These are phyloP conservation scores for Epinephelus moara DNA, from an alignment of 2,113 vertebrate genomes.

Conservation along the genomic window DNA sequence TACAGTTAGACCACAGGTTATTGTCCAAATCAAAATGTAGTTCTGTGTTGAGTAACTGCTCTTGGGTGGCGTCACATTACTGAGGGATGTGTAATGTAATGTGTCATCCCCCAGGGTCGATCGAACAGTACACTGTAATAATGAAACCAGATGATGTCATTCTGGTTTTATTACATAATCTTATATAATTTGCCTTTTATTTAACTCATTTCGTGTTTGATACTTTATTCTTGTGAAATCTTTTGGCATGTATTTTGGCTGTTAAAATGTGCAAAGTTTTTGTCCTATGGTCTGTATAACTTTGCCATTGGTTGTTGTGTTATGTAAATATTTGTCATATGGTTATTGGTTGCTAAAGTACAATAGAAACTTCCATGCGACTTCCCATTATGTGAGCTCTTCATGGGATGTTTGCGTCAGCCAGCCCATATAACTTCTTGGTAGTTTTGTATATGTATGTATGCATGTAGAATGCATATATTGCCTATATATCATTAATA, in stretches of 20 bases:
- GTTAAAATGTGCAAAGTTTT: not conserved
- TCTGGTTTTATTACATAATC: conserved; percentile 47
- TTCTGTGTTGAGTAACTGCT: conserved; percentile 67
- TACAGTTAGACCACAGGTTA: conserved; percentile 64
- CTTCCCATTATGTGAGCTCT: not conserved
- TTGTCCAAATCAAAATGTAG: conserved; percentile 56
- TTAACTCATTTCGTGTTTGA: conserved; percentile 15
- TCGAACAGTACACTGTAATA: conserved; percentile 47
- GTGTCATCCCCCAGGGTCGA: conserved; percentile 54
- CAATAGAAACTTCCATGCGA: not conserved
- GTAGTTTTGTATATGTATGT: not conserved
- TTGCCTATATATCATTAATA: not conserved
- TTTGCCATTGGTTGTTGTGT: not conserved
- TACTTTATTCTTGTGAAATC: conserved; percentile 28
- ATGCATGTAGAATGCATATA: too few relatives aligned
- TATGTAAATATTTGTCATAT: not conserved
- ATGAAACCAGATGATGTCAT: conserved; percentile 62
- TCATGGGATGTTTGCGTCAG: not conserved
- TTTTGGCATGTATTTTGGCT: conserved; percentile 1
- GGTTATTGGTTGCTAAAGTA: not conserved
- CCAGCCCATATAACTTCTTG: not conserved
- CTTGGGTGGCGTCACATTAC: conserved; percentile 70
- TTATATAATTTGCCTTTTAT: conserved; percentile 25
- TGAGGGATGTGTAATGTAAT: conserved; percentile 70
- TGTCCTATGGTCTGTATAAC: not conserved